Evolutionary conservation across 1,140 invertebrate genomes (phyloP).

Genomic region (Pinna nobilis): DNA sequence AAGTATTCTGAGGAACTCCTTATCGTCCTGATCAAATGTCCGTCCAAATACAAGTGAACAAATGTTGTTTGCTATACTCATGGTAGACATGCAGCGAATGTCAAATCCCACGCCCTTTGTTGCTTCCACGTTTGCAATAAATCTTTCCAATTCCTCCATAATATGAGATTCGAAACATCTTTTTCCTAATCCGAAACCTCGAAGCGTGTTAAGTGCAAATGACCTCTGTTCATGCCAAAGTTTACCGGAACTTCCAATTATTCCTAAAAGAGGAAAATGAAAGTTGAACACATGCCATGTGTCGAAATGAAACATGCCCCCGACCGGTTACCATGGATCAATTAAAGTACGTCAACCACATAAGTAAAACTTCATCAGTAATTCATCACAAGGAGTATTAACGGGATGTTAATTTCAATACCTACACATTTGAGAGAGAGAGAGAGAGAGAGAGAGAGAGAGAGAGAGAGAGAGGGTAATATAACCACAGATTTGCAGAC

Average conservation of each 20-base stretch:
- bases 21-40: constrained; percentile 81
- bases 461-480: no score
- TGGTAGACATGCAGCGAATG: not conserved
- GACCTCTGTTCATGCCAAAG: constrained; percentile 89
- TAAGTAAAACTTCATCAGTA: no score
- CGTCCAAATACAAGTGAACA: constrained; percentile 93
- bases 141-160: constrained; percentile 71
- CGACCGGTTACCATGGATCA: no score
- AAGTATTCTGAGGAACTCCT: constrained; percentile 25
- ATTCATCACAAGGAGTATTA: no score
- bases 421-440: no score
- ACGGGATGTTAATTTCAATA: no score
- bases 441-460: no score
- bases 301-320: no score
- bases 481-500: no score
- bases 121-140: constrained; percentile 19
- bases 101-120: not conserved
- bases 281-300: no score
- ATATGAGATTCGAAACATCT: constrained; percentile 82
- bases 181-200: constrained; percentile 85
- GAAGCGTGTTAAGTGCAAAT: constrained; percentile 83
- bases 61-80: constrained; percentile 92
- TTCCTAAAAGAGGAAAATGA: constrained; percentile 30
- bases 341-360: no score
- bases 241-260: constrained; percentile 80